Evolutionary conservation across 2,113 vertebrate species (phyloP), one percentile per base, ranked within the genome.

Genomic region (Upupa epops): DNA sequence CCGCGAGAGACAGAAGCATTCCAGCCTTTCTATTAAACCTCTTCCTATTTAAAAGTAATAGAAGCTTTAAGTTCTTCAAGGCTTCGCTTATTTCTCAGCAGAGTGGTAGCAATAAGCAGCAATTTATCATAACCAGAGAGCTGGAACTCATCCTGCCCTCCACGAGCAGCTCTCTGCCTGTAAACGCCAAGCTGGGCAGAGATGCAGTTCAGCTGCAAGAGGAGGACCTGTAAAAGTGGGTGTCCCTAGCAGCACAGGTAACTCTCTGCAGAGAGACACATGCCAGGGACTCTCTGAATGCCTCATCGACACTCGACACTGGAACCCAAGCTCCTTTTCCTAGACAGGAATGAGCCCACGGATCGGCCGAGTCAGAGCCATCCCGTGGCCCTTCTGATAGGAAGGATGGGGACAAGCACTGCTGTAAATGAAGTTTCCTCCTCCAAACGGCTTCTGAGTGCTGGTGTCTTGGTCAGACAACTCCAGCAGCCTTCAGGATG

Each of bases 1-100:
- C 88, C 45, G 91, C 93, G 96, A 94, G 55, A 89, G 94, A 95
- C 72, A 88, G 77, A 93, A 83, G 55, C 80, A 79, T 95, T 93
- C 87, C 95, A 96, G 94, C 93, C 83, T 95, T 97, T 89, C 95
- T 72, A 95, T 95, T 97, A 92, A 96, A 97, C 94, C 95, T 92
- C 91, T 92, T 95, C 89, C 78, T 95, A 96, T 97, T 97, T 97
- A 97, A 95, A 96, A 92, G 85, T 66, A 95, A 97, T 93, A 94
- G 66, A 61, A 89, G 83, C 78, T 92, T 75, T 58, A 49, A 78
- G 86, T 69, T 91, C 90, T 91, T 77, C 85, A 45, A 60, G 84
- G 75, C 88, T 92, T 95, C 92, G 71, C 90, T 97, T 78, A 92
- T 93, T 97, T 93, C 40, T 42, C 85, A 82, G 90, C 93, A 69